Conservation (phyloP, 2,797 vertebrate species). For the Muscicapa striata region DNA sequence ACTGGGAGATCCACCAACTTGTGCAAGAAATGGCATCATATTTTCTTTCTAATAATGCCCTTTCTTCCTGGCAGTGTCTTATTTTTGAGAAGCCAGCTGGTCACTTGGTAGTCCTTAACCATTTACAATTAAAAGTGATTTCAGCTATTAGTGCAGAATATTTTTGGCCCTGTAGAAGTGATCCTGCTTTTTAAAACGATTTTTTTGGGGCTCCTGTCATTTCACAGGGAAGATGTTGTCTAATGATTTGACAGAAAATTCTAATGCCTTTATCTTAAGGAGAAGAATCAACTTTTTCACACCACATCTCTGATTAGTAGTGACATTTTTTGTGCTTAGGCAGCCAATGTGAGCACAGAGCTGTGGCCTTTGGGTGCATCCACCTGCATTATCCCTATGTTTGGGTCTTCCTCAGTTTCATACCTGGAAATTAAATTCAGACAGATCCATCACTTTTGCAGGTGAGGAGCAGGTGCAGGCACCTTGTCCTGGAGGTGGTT, state of each 20-base stretch:
- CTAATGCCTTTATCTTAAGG: background rate
- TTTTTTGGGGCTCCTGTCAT: background rate
- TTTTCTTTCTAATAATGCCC: background rate
- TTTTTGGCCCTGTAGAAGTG: background rate
- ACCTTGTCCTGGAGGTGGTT: background rate
- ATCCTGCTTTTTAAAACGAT: background rate
- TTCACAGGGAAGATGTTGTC: background rate
- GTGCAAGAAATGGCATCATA: background rate
- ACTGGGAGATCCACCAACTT: background rate
- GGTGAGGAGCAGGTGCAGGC: background rate
- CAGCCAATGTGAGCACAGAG: background rate
- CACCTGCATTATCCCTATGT: background rate
- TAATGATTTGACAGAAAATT: background rate
- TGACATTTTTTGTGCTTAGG: background rate
- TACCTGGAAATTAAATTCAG: background rate
- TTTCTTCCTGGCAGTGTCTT: constrained; percentile 7
- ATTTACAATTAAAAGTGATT: background rate
- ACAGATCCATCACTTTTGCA: background rate
- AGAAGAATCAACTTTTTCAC: background rate
- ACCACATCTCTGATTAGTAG: background rate
- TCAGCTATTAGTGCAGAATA: background rate
- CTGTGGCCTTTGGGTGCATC: background rate
- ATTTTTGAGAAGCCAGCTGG: constrained; percentile 1
- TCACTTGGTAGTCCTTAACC: background rate
- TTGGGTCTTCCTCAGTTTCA: background rate